Evolutionary conservation across 2,888 invertebrate genomes (phyloP), one percentile per base, ranked within the genome.

Genomic region (Rhorus exstirpatorius): DNA sequence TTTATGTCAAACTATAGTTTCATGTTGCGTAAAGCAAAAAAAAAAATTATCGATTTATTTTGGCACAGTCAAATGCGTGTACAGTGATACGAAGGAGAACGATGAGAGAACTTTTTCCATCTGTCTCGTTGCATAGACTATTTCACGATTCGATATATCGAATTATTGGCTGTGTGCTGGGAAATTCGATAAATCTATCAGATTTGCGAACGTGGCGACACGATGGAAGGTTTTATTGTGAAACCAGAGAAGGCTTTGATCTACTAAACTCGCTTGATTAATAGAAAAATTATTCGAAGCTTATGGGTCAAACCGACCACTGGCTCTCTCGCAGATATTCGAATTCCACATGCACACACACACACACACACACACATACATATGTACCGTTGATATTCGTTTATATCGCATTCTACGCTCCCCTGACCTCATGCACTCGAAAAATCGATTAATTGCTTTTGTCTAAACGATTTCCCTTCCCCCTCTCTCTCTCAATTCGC

Each of bases 201-300:
- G 19, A 49, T 6, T 38, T 49, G 19, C 51, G 58, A 75, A 65
- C 14, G 35, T 26, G 49, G 41, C 46, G 46, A 72, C 70, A 55
- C 26, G 58, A 35, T 58, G 44, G 71, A 19, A 55, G 68, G 17
- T 38, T 55, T n/a, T 31, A 55, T n/a, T 35, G 72, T 24, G 51
- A 65, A 81, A 72, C 26, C 35, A 14, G 61, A 41, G 35, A 26
- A 10, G 58, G 60, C 81, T 81, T 81, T 77, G 81, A 81, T 81
- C 67, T 60, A 67, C 72, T 49, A 68, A 77, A 68, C 61, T 72
- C 71, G 60, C 60, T 81, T 72, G 67, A 77, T 81, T 77, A 77
- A 81, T 55, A n/a, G 51, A 71, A 72, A 77, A 77, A 81, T 74
- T 81, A 81, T 81, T 61, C 72, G 44, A 26, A 46, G 60, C 65